Conservation (phyloP, 2,113 vertebrate genomes). For the Ceyx cyanopectus region DNA sequence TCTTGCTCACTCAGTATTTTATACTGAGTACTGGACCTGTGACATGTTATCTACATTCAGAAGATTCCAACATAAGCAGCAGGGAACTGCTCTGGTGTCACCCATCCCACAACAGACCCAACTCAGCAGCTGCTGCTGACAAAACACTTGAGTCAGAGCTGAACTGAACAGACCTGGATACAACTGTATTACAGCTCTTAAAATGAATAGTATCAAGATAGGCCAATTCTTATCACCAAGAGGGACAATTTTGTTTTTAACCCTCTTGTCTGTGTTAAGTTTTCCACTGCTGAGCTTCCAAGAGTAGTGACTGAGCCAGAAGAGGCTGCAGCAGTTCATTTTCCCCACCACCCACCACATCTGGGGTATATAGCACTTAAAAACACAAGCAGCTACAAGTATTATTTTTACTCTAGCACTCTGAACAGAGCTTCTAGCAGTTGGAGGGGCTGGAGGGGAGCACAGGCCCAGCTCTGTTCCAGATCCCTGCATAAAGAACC, state of each 20-base stretch:
- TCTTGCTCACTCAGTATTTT: neutral
- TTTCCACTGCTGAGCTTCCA: neutral
- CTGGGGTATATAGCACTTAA: neutral
- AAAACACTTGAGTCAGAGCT: neutral
- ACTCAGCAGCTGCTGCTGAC: neutral
- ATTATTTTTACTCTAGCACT: neutral
- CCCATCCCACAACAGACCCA: neutral
- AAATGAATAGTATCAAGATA: neutral
- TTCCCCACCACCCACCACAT: neutral
- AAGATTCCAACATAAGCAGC: neutral
- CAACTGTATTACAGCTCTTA: neutral
- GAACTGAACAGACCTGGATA: neutral
- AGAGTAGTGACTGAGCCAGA: neutral
- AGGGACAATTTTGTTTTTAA: neutral
- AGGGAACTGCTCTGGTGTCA: neutral
- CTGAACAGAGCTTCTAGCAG: neutral
- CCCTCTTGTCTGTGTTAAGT: neutral
- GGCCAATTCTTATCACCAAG: neutral
- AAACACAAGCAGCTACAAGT: neutral
- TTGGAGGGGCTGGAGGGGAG: neutral
- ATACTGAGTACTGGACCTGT: neutral
- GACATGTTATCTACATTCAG: neutral
- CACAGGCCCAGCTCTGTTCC: slow-evolving; percentile 40
- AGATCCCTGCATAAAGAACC: neutral
- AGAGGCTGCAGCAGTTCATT: neutral